These are phyloP conservation scores for Tromatobia lineatoria DNA, from an alignment of 2,888 invertebrate species.

Conservation along the genomic window DNA sequence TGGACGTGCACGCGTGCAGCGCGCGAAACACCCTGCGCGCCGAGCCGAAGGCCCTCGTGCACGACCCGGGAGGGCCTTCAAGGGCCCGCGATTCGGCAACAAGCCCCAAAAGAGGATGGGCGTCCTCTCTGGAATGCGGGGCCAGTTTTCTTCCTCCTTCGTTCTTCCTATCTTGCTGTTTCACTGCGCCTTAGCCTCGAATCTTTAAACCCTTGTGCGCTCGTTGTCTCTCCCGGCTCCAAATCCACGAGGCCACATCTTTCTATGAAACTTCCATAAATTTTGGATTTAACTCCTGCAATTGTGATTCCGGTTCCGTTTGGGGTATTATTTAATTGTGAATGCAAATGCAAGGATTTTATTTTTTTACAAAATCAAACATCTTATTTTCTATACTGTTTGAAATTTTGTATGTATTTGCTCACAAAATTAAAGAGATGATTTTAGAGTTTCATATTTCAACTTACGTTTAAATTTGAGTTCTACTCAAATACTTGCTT, in stretches of 20 bases:
- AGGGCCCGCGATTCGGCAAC: conserved; percentile 60
- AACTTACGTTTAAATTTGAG: no score
- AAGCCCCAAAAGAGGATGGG: conserved; percentile 36
- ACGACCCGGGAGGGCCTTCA: conserved; percentile 59
- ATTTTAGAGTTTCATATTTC: no score
- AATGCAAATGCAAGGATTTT: not conserved
- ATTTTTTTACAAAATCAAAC: no score
- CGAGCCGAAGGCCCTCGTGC: conserved; percentile 27
- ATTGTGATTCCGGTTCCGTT: not conserved
- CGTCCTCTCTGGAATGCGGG: conserved; percentile 58
- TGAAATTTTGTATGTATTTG: not conserved
- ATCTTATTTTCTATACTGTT: not conserved
- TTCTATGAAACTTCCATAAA: not conserved
- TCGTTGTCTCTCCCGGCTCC: not conserved
- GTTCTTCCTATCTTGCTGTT: conserved; percentile 27
- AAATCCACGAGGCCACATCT: not conserved
- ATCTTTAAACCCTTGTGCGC: not conserved
- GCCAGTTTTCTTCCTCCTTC: conserved; percentile 57
- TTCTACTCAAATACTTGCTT: no score
- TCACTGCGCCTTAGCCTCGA: conserved; percentile 11
- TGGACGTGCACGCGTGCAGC: conserved; percentile 35
- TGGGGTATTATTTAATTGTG: not conserved
- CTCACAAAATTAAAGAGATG: no score
- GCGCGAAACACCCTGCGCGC: conserved; percentile 27
- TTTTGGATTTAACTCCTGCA: not conserved